Percentiles rank a stretch among this genome's conserved stretches.
Conservation (phyloP, 2,113 vertebrate species). For the Bubo bubo region DNA sequence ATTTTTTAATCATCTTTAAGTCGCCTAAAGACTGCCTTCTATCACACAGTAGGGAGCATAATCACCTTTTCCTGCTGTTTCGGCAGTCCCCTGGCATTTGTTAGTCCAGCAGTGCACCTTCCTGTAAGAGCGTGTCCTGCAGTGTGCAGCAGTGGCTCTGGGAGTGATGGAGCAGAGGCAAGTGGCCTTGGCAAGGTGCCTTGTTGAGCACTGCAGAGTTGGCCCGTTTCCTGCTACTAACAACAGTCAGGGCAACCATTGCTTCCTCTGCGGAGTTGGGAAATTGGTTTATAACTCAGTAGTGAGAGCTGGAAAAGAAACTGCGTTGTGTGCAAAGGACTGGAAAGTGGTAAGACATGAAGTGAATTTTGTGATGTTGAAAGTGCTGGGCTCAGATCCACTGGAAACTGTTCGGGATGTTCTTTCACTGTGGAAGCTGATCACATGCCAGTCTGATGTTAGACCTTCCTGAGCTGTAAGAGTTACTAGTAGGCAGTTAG, state of each 20-base stretch:
- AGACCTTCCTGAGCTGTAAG: neutral
- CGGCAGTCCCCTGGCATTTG: neutral
- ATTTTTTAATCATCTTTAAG: neutral
- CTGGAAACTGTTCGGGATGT: neutral
- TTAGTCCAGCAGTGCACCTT: neutral
- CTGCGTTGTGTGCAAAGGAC: neutral
- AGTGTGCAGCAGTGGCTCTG: neutral
- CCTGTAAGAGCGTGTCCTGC: neutral
- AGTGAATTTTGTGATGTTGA: neutral
- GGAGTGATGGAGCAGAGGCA: neutral
- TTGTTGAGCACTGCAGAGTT: neutral
- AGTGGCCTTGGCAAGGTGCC: slow-evolving; percentile 12
- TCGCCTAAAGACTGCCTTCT: neutral
- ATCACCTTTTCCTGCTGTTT: neutral
- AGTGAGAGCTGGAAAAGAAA: neutral
- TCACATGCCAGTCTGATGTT: neutral
- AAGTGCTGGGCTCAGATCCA: neutral
- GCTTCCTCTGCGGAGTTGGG: neutral
- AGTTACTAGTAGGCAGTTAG: neutral
- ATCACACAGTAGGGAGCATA: rapidly evolving
- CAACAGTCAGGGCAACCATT: neutral
- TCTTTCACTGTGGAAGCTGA: neutral
- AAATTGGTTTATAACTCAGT: neutral
- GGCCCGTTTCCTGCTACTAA: neutral
- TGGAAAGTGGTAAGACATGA: neutral